Evolutionary conservation across 2,888 invertebrate species (phyloP).

Genomic region (Dorcus parallelipipedus): DNA sequence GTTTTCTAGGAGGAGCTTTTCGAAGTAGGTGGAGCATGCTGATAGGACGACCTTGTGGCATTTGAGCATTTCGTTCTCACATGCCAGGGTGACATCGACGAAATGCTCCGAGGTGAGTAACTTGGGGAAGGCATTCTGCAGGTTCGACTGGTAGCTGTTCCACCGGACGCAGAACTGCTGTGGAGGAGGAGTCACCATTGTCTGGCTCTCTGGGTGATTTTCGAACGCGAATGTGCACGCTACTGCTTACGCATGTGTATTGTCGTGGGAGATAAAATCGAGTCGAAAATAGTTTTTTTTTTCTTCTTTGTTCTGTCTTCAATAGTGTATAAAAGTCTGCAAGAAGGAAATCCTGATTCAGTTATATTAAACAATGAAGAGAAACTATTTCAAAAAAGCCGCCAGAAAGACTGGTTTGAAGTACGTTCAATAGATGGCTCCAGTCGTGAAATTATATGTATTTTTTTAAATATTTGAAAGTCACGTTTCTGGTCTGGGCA

Average conservation of each 20-base stretch:
- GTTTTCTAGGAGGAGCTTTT: slow-evolving; percentile 74
- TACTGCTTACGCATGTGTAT: neutral
- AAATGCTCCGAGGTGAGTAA: slow-evolving; percentile 76
- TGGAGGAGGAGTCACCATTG: slow-evolving; percentile 45
- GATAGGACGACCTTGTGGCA: slow-evolving; percentile 86
- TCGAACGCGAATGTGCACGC: neutral
- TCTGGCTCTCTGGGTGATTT: neutral
- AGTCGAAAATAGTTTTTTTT: neutral
- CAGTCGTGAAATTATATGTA: no score
- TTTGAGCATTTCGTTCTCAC: slow-evolving; percentile 80
- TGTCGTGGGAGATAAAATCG: neutral
- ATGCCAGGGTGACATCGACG: slow-evolving; percentile 85
- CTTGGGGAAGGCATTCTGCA: slow-evolving; percentile 74
- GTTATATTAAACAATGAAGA: no score
- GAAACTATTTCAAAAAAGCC: no score
- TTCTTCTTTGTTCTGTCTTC: neutral
- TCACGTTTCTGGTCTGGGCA: no score
- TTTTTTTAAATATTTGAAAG: no score
- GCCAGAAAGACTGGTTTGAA: no score
- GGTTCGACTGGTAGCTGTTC: slow-evolving; percentile 79
- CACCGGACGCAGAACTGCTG: slow-evolving; percentile 75
- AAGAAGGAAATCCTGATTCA: no score
- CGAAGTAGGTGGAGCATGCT: slow-evolving; percentile 82
- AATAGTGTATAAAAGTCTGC: no score
- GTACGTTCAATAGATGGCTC: no score